phyloP scores from a whole-genome alignment of 1,140 invertebrate species.

The Drosophila bipectinata region DNA sequence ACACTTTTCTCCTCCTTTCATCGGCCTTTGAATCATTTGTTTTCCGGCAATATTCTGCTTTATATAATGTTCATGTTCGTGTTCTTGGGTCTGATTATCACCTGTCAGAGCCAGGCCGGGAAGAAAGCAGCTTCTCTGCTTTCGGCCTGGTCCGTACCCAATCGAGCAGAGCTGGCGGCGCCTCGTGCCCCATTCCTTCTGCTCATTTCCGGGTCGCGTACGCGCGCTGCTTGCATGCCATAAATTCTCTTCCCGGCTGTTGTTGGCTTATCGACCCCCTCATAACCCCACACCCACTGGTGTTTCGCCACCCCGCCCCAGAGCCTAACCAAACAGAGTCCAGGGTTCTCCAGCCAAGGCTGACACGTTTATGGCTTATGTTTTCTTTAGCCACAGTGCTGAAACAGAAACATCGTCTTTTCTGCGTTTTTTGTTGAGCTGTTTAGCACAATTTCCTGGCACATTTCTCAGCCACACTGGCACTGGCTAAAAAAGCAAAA shows the following conservation, averaged over 20 bases:
- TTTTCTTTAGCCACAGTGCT: conserved; percentile 54
- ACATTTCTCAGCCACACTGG: conserved; percentile 60
- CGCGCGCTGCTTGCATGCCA: conserved; percentile 66
- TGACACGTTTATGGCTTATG: conserved; percentile 59
- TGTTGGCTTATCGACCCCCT: conserved; percentile 57
- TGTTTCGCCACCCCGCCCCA: neutral
- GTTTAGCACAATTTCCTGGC: conserved; percentile 74
- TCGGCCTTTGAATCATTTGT: conserved; percentile 1
- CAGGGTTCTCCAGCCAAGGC: conserved; percentile 2
- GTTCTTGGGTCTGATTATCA: conserved; percentile 72
- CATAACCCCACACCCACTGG: neutral
- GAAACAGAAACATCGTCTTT: conserved; percentile 27
- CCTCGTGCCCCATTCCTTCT: conserved; percentile 34
- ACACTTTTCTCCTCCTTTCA: conserved; percentile 5
- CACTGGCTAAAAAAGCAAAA: conserved; percentile 33
- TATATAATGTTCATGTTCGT: conserved; percentile 26
- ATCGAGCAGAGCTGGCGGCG: conserved; percentile 27
- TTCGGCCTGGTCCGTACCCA: conserved; percentile 22
- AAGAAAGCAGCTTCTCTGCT: neutral
- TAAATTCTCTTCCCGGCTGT: conserved; percentile 66
- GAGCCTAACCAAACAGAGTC: conserved; percentile 7
- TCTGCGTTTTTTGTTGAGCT: conserved; percentile 53
- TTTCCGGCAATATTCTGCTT: conserved; percentile 9
- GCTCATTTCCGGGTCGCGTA: conserved; percentile 68
- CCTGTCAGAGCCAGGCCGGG: conserved; percentile 56